Evolutionary conservation across 2,113 vertebrate species (phyloP).

Genomic region (Brachypteracias leptosomus): DNA sequence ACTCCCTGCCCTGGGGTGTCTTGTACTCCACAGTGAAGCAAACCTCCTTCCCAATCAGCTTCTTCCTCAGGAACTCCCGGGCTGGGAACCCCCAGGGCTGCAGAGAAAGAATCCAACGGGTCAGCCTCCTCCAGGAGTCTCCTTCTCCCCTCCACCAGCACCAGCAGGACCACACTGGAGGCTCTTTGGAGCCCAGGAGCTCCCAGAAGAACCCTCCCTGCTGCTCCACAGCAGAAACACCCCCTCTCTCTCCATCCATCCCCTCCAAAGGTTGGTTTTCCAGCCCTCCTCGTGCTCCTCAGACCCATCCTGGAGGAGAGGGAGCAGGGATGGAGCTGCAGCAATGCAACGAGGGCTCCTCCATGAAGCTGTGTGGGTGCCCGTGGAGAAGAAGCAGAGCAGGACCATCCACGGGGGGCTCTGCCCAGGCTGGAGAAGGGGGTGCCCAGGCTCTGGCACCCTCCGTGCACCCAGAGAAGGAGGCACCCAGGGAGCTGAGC

Average conservation of each 20-base stretch:
- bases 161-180: neutral
- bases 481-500: neutral
- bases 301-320: fast-evolving
- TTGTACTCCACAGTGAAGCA: slow-evolving; percentile 97
- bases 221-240: fast-evolving
- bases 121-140: fast-evolving
- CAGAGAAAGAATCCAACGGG: neutral
- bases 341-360: fast-evolving
- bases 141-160: fast-evolving
- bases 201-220: neutral
- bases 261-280: fast-evolving
- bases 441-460: fast-evolving
- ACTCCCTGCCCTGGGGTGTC: slow-evolving; percentile 88
- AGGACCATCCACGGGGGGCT: fast-evolving
- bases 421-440: neutral
- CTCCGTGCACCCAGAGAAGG: neutral
- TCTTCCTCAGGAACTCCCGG: slow-evolving; percentile 94
- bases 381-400: neutral
- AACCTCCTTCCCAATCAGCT: slow-evolving; percentile 96
- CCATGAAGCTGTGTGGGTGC: neutral
- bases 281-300: neutral
- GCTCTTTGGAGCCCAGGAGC: neutral
- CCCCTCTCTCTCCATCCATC: fast-evolving
- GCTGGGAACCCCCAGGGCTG: slow-evolving; percentile 97
- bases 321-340: neutral